Conservation (phyloP, 2,888 invertebrate genomes). For the Iphiclides podalirius region DNA sequence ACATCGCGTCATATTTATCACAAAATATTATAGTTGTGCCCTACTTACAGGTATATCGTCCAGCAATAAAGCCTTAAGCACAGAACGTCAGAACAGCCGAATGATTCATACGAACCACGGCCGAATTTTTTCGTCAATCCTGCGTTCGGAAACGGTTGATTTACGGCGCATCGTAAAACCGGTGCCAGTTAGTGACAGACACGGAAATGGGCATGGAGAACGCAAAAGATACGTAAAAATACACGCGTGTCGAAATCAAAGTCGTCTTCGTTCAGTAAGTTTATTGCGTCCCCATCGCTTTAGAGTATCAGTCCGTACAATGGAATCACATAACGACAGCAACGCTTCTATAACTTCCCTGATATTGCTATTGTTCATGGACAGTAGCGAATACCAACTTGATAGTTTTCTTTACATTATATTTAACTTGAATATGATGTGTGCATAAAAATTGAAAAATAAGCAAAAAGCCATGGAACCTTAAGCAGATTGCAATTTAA, state of each 20-base stretch:
- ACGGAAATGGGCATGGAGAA: slow-evolving; percentile 11
- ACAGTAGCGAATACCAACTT: too few relatives aligned
- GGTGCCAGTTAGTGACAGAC: slow-evolving; percentile 19
- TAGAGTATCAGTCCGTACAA: too few relatives aligned
- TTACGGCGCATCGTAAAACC: slow-evolving; percentile 21
- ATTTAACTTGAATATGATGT: too few relatives aligned
- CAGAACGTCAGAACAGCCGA: slow-evolving; percentile 8
- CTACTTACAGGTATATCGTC: slow-evolving; percentile 5
- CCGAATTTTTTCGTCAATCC: slow-evolving; percentile 14
- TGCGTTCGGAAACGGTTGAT: slow-evolving; percentile 23
- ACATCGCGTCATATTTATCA: too few relatives aligned
- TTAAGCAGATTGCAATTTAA: too few relatives aligned
- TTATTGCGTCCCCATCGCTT: too few relatives aligned
- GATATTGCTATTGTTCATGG: too few relatives aligned
- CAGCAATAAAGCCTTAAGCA: slow-evolving; percentile 18
- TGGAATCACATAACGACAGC: too few relatives aligned
- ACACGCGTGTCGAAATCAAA: not conserved
- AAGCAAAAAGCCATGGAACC: too few relatives aligned
- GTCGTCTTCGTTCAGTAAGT: not conserved
- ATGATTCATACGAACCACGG: slow-evolving; percentile 17
- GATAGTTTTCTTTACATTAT: too few relatives aligned
- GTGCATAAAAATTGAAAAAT: too few relatives aligned
- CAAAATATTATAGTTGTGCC: slow-evolving; percentile 1
- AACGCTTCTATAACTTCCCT: too few relatives aligned
- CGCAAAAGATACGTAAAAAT: not conserved